phyloP scores from a whole-genome alignment of 2,113 vertebrate genomes.

The Physeter macrocephalus region DNA sequence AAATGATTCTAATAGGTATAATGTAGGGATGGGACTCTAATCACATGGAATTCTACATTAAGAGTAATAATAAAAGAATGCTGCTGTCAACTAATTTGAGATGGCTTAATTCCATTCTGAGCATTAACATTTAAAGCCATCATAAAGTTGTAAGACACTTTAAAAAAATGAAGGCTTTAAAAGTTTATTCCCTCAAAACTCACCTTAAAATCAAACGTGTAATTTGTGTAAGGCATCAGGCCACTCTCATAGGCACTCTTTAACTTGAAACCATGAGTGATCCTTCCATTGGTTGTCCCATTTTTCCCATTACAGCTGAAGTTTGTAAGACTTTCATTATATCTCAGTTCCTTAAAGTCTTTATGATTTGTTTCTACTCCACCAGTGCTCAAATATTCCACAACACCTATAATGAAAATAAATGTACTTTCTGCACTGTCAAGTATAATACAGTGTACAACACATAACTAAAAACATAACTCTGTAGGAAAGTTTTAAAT shows the following conservation, averaged over 20 bases:
- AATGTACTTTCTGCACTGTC: not conserved
- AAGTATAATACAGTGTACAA: not conserved
- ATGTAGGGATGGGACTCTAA: not conserved
- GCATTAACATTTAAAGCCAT: not conserved
- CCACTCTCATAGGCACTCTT: conserved; percentile 98
- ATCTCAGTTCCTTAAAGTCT: conserved; percentile 98
- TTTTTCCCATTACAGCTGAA: conserved; percentile 98
- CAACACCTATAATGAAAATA: conserved; percentile 86
- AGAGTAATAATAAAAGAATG: not conserved
- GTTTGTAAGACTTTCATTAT: conserved; percentile 97
- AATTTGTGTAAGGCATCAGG: conserved; percentile 99
- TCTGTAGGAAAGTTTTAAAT: not conserved
- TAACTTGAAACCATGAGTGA: conserved; percentile 98
- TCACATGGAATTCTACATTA: not conserved
- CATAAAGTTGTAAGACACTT: not conserved
- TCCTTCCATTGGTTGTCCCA: conserved; percentile 92
- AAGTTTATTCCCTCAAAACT: not conserved
- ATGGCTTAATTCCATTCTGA: not conserved
- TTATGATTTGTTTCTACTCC: conserved; percentile 98
- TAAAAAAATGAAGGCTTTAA: not conserved
- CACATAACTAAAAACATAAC: not conserved
- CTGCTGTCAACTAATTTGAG: not conserved
- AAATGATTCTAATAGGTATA: not conserved
- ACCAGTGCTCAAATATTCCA: conserved; percentile 96
- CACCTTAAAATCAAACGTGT: conserved; percentile 98